Base-by-base conservation (phyloP, 2,113 vertebrate species). In the Chaetops frenatus region DNA sequence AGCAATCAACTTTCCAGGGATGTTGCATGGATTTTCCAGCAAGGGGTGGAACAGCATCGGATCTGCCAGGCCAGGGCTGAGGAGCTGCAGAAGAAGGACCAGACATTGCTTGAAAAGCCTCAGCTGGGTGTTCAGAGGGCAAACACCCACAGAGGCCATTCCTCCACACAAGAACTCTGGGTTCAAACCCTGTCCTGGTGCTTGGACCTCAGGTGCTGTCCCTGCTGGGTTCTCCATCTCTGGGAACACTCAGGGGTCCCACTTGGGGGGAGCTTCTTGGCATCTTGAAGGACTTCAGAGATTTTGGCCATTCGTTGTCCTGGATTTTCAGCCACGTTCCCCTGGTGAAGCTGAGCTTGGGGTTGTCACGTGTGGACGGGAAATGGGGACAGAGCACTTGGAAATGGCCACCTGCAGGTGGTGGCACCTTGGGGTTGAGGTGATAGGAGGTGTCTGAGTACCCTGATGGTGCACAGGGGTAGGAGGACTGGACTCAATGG, bases 21-120 rank as follows among this genome's bases (percentile, higher is more conserved):
- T 87, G 66, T 87, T 91, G 94, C 94, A 81, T 36, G 90, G 61
- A 93, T 96, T 96, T 95, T 94, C 95, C 95, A 93, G 77, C 50
- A 3, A 81, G 65, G 69, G 77, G 67, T 81, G 83, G 83, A 86
- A 73, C 58, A 36, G 83, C 96, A 36, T 7, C 86, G 54, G 11
- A 62, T 10, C 36, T 1, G 0, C 83, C 76, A 23, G 87, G 71
- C 67, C 14, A 7, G 58, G 57, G 16, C 81, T 67, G 88, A 51
- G n/a, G 3, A 15, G 44, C 72, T 64, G 69, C 60, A 5, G 70
- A 5, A 61, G 56, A 67, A 78, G 81, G 69, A 91, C 2, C 50
- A 94, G 80, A 9, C 0, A 0, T 9, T 3, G 28, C 10, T 48
- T 51, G 36, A 38, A 73, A 40, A 61, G 25, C 1, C 42, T 24